Conservation (phyloP, 2,888 invertebrate genomes). For the Eristalinus sepulchralis region DNA sequence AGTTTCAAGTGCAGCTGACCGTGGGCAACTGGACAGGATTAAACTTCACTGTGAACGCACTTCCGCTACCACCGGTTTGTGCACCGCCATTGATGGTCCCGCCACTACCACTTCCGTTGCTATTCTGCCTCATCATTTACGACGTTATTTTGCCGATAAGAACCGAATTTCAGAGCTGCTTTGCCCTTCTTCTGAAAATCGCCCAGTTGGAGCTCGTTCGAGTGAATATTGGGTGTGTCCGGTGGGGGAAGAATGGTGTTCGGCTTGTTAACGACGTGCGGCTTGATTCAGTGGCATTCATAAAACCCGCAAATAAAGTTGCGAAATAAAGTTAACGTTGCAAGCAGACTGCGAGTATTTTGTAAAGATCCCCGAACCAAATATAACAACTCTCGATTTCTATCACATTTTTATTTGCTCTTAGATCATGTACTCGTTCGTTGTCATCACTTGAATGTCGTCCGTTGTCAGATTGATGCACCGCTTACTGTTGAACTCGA, state of each 20-base stretch:
- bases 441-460: slow-evolving; percentile 77
- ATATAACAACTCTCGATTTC: neutral
- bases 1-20: neutral
- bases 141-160: slow-evolving; percentile 11
- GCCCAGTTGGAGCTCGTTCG: neutral
- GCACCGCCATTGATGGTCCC: neutral
- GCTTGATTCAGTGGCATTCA: neutral
- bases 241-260: neutral
- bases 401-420: neutral
- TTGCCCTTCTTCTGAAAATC: neutral
- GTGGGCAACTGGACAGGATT: neutral
- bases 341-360: no score
- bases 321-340: neutral
- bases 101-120: slow-evolving; percentile 7
- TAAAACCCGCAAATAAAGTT: neutral
- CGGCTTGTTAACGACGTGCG: neutral
- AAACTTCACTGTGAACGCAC: neutral
- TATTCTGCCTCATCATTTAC: slow-evolving; percentile 6
- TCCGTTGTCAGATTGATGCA: slow-evolving; percentile 74
- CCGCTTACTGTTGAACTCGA: slow-evolving; percentile 74
- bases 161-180: slow-evolving; percentile 18
- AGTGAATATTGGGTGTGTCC: neutral
- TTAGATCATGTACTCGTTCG: slow-evolving; percentile 78
- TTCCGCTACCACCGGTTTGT: neutral
- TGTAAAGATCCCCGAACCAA: no score